Conservation (phyloP, 2,113 vertebrate species). For the Lota lota region DNA sequence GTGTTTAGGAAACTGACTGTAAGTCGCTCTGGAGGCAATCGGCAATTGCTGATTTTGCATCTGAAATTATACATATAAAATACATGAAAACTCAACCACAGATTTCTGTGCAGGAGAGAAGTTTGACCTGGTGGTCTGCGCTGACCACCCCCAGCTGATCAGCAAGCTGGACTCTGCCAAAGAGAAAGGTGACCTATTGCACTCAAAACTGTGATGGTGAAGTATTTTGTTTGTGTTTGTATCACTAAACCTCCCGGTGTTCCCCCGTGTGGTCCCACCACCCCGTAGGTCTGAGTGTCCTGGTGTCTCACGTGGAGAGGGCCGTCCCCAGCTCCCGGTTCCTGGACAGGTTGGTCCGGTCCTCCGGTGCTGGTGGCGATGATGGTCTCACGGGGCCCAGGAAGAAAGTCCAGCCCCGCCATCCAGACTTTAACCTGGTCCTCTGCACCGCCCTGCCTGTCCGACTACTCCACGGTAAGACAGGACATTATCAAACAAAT, state of each 20-base stretch:
- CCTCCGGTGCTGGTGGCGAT: background rate
- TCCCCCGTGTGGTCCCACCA: too few species aligned
- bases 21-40: background rate
- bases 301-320: constrained; percentile 71
- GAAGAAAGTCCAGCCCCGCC: constrained; percentile 6
- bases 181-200: constrained; percentile 57
- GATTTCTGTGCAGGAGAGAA: constrained; percentile 21
- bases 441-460: constrained; percentile 75
- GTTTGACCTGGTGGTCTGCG: constrained; percentile 63
- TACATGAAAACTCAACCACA: background rate
- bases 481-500: background rate
- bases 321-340: constrained; percentile 31
- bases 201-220: too few species aligned
- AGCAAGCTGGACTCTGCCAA: constrained; percentile 66
- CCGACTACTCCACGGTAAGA: constrained; percentile 36
- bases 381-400: constrained; percentile 11
- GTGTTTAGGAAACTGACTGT: background rate
- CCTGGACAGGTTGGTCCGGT: constrained; percentile 40
- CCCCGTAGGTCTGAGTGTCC: constrained; percentile 67
- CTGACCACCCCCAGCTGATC: constrained; percentile 67
- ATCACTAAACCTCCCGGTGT: background rate
- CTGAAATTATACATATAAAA: background rate
- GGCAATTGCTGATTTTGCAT: background rate
- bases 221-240: background rate
- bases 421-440: constrained; percentile 71